Percentiles rank a stretch among this genome's conserved stretches.
Evolutionary conservation across 2,113 vertebrate species (phyloP).

Genomic region (Odocoileus hemionus): DNA sequence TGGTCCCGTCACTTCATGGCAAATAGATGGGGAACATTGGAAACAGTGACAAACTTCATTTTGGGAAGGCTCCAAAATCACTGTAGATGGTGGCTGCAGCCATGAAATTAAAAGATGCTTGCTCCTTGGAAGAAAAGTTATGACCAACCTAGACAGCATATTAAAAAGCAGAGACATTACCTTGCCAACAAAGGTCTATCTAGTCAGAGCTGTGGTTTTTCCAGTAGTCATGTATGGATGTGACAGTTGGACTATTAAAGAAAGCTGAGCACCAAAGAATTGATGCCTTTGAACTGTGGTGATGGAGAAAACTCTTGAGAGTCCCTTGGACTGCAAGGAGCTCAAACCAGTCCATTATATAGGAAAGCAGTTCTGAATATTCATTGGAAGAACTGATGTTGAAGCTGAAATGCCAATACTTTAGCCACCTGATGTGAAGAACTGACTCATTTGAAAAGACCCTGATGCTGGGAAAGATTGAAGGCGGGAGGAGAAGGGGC

Average conservation of each 20-base stretch:
- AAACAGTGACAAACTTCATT: neutral
- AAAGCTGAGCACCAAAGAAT: neutral
- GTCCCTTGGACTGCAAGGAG: neutral
- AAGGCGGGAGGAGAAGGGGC: rapidly evolving
- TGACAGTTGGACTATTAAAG: neutral
- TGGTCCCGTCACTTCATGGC: neutral
- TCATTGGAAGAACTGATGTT: neutral
- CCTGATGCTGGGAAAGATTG: neutral
- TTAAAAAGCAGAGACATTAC: neutral
- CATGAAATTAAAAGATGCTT: neutral
- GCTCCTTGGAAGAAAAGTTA: neutral
- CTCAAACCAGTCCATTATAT: neutral
- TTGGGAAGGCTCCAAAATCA: neutral
- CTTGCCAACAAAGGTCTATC: neutral
- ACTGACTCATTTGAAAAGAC: neutral
- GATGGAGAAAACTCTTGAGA: neutral
- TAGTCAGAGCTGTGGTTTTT: neutral
- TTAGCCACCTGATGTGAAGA: neutral
- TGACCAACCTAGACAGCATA: neutral
- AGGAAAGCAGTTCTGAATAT: neutral
- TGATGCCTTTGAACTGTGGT: neutral
- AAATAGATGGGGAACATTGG: neutral
- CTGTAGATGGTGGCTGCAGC: neutral
- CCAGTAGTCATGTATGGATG: neutral
- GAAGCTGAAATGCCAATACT: neutral